A percentile compares a stretch with the other conserved stretches of the same genome.
Conservation (phyloP, 2,888 invertebrate genomes). For the Unio pictorum region DNA sequence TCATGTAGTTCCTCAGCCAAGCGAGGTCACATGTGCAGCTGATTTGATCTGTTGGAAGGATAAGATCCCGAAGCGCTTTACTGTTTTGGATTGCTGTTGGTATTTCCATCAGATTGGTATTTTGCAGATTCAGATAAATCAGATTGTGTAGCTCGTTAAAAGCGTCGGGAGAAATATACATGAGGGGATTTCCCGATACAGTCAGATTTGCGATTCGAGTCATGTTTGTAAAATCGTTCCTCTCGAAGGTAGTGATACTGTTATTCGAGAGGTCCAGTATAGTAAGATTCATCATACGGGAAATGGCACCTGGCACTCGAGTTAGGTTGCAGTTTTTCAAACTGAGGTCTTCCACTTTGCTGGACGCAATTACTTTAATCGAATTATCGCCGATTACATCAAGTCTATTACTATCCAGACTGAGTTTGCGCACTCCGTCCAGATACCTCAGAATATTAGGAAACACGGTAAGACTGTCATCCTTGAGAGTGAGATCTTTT, state of each 20-base stretch:
- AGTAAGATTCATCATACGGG: constrained; percentile 33
- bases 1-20: constrained; percentile 37
- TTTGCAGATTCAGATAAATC: constrained; percentile 23
- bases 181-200: constrained; percentile 35
- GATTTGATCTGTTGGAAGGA: constrained; percentile 25
- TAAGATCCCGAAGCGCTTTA: constrained; percentile 7
- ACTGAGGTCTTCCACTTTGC: no score
- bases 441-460: constrained; percentile 32
- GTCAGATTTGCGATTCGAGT: constrained; percentile 18
- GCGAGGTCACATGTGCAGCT: constrained; percentile 45
- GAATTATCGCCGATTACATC: no score
- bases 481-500: constrained; percentile 28
- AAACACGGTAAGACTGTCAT: constrained; percentile 39
- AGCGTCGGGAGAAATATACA: constrained; percentile 40
- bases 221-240: constrained; percentile 35
- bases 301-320: constrained; percentile 5
- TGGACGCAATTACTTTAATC: no score
- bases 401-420: background rate
- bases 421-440: constrained; percentile 22
- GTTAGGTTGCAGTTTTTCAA: no score
- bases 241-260: constrained; percentile 43
- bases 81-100: constrained; percentile 38
- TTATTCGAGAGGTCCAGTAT: constrained; percentile 37
- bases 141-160: constrained; percentile 29
- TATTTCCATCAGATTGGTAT: constrained; percentile 28